phyloP scores from a whole-genome alignment of 1,140 invertebrate genomes.

The Diorhabda sublineata region DNA sequence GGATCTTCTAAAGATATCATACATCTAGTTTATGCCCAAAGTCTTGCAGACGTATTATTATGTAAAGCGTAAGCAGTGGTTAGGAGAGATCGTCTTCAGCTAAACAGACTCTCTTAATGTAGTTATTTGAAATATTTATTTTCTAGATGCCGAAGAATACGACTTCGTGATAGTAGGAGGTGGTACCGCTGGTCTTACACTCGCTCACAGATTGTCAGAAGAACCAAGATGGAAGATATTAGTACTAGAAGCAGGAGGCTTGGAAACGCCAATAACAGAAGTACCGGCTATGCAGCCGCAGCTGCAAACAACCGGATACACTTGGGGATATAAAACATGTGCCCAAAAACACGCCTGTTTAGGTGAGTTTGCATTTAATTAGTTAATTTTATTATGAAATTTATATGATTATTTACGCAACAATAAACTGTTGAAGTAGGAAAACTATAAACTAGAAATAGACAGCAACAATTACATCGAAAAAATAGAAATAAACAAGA shows the following conservation, averaged over 20 bases:
- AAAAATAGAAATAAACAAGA: too few species aligned
- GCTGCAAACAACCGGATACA: slow-evolving; percentile 75
- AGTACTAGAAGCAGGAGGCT: slow-evolving; percentile 65
- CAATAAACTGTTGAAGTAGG: too few species aligned
- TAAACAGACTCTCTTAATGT: too few species aligned
- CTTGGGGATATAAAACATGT: slow-evolving; percentile 75
- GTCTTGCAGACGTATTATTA: too few species aligned
- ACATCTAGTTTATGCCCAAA: too few species aligned
- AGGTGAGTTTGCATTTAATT: not conserved
- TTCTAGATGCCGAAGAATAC: slow-evolving; percentile 35
- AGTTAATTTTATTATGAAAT: too few species aligned
- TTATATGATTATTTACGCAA: too few species aligned
- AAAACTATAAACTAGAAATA: too few species aligned
- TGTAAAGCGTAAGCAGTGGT: too few species aligned
- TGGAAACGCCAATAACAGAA: slow-evolving; percentile 67
- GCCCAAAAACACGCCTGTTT: slow-evolving; percentile 63
- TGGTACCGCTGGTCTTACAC: slow-evolving; percentile 52
- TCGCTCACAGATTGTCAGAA: slow-evolving; percentile 69
- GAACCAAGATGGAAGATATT: slow-evolving; percentile 63
- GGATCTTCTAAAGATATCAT: too few species aligned
- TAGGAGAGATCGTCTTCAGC: too few species aligned
- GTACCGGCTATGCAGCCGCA: slow-evolving; percentile 60
- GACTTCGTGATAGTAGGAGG: slow-evolving; percentile 42
- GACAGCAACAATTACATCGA: too few species aligned
- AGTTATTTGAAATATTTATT: not conserved